These are phyloP conservation scores for Campoletis sonorensis DNA, from an alignment of 1,140 invertebrate species.

Conservation along the genomic window DNA sequence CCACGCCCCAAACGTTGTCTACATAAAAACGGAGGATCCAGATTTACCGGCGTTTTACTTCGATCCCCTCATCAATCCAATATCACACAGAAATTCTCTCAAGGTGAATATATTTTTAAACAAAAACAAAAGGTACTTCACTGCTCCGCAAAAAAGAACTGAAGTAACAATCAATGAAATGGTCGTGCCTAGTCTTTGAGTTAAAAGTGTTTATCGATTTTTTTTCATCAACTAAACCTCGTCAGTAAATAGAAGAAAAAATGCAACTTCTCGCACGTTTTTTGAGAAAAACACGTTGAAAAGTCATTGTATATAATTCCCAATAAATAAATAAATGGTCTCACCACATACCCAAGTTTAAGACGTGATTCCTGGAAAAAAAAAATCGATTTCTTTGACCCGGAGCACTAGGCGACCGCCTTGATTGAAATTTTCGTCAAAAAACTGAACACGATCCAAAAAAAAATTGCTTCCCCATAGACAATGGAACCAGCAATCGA, in stretches of 20 bases:
- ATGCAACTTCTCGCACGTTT: too few relatives aligned
- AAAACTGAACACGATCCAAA: not conserved
- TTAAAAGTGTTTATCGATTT: too few relatives aligned
- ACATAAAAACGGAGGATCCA: conserved; percentile 99
- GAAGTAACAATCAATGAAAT: not conserved
- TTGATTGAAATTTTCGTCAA: not conserved
- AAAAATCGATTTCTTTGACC: too few relatives aligned
- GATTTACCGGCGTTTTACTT: conserved; percentile 99
- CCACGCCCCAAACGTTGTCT: conserved; percentile 99
- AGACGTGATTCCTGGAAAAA: too few relatives aligned
- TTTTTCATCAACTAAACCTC: not conserved
- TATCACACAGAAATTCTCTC: conserved; percentile 94
- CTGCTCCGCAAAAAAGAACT: conserved; percentile 21
- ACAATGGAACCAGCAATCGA: conserved; percentile 91
- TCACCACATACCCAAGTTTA: too few relatives aligned
- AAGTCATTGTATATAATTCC: too few relatives aligned
- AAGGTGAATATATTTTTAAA: conserved; percentile 77
- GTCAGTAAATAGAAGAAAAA: too few relatives aligned
- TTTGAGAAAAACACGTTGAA: too few relatives aligned
- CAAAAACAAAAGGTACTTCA: not conserved
- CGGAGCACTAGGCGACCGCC: not conserved
- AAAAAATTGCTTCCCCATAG: conserved; percentile 65
- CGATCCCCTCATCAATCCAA: conserved; percentile 99
- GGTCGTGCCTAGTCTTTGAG: too few relatives aligned
- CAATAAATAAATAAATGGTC: too few relatives aligned